Conservation (phyloP, 2,113 vertebrate genomes). For the Eulemur macaco region DNA sequence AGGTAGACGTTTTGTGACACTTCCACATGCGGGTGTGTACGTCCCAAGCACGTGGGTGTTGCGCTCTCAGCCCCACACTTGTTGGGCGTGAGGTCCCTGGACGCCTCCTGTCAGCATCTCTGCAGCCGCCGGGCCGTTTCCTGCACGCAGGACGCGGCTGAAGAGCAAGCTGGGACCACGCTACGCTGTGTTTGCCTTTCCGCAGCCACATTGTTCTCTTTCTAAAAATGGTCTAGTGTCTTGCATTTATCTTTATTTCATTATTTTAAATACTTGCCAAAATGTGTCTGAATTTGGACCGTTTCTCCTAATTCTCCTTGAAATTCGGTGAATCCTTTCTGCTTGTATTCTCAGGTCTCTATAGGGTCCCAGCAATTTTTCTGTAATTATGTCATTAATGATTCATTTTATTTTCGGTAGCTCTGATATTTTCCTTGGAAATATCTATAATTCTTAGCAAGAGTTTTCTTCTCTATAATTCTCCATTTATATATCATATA, state of each 20-base stretch:
- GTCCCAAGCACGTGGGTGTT: accelerated
- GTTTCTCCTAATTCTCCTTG: neutral
- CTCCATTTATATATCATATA: neutral
- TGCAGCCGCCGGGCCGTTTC: accelerated
- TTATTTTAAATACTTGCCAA: neutral
- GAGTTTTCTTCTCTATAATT: neutral
- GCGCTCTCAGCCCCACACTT: accelerated
- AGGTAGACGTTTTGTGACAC: too few species aligned
- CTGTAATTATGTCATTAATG: neutral
- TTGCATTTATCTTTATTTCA: neutral
- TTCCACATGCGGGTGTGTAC: accelerated
- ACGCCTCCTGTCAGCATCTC: accelerated
- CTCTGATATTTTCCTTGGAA: neutral
- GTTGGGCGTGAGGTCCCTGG: too few species aligned
- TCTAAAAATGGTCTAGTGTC: neutral
- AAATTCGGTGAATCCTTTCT: neutral
- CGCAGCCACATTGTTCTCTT: neutral
- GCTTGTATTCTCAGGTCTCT: neutral
- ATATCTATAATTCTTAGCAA: neutral
- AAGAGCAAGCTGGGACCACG: neutral
- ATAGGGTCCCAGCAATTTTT: neutral
- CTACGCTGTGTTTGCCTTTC: neutral
- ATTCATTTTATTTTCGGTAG: neutral
- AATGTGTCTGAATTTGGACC: neutral
- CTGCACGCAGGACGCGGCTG: too few species aligned